These are phyloP conservation scores for Mareca strepera DNA, from an alignment of 2,797 vertebrate genomes.

Conservation along the genomic window DNA sequence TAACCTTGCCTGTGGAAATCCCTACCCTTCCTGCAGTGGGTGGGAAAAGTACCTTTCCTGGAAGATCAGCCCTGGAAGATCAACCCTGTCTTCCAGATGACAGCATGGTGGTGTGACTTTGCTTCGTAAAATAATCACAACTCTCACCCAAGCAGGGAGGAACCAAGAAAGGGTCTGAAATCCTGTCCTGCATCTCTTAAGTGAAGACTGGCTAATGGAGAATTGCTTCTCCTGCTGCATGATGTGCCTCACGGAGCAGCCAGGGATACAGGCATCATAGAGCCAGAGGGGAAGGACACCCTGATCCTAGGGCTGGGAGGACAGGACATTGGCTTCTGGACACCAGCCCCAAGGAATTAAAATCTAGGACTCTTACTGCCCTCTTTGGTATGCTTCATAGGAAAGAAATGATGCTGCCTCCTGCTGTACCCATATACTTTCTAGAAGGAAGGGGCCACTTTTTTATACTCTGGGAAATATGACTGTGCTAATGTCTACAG, in stretches of 20 bases:
- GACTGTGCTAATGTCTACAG: not conserved
- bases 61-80: not conserved
- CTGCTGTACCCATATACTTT: not conserved
- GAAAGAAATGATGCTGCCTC: not conserved
- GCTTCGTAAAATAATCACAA: not conserved
- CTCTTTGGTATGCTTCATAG: not conserved
- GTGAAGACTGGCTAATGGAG: not conserved
- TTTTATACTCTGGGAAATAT: not conserved
- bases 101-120: not conserved
- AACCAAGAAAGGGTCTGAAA: not conserved
- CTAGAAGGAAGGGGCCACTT: not conserved
- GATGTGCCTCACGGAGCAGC: not conserved
- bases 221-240: not conserved
- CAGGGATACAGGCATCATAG: not conserved
- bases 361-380: not conserved
- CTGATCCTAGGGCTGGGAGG: not conserved
- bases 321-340: not conserved
- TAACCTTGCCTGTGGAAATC: not conserved
- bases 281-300: not conserved
- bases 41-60: not conserved
- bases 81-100: not conserved
- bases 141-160: not conserved
- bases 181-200: not conserved
- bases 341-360: not conserved
- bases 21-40: not conserved